Evolutionary conservation across 2,113 vertebrate species (phyloP), one percentile per base, ranked within the genome.

Genomic region (Rhabdomys dilectus): DNA sequence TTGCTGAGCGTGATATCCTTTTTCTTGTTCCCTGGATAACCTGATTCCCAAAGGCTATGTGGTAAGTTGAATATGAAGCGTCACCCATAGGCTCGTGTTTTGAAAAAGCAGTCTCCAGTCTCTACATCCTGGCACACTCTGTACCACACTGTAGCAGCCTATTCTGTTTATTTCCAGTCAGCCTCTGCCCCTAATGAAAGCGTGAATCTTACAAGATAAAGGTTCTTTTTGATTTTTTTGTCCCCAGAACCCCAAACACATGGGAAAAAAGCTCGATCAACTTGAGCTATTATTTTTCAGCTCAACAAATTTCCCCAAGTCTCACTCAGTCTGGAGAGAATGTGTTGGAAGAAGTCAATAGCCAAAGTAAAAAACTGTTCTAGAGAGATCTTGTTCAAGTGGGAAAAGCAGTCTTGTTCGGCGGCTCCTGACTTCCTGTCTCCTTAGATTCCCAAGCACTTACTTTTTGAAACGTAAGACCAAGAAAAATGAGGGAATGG

Each of bases 381-480:
- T n/a, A 62, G 58, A 56, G 93, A 22, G 62, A 58, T 95, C 88
- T 77, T 22, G 68, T 42, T 2, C 53, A 26, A 53, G 19, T 39
- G 72, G 53, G 34, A 64, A 88, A 48, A 88, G 51, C 85, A 81
- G 80, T 91, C 80, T 76, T 45, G 6, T 64, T 82, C 53, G 56
- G 68, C 26, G n/a, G 82, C 72, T 77, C 60, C 60, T 91, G 62
- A 81, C 19, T 85, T 85, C 72, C 89, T 84, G 24, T 39, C 45
- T 91, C 36, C 58, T 85, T 45, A 36, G 91, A 72, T 29, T 94
- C 87, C 42, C 4, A 8, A 89, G 51, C 39, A 51, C 87, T 94
- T 82, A 66, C 34, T 94, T 92, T 53, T 96, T 26, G 24, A 96
- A 94, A 94, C 16, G 7, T 56, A 29, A 22, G 31, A 7, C 39